Percentiles rank a stretch among this genome's conserved stretches.
Conservation (phyloP, 2,113 vertebrate genomes). For the Hipposideros armiger region DNA sequence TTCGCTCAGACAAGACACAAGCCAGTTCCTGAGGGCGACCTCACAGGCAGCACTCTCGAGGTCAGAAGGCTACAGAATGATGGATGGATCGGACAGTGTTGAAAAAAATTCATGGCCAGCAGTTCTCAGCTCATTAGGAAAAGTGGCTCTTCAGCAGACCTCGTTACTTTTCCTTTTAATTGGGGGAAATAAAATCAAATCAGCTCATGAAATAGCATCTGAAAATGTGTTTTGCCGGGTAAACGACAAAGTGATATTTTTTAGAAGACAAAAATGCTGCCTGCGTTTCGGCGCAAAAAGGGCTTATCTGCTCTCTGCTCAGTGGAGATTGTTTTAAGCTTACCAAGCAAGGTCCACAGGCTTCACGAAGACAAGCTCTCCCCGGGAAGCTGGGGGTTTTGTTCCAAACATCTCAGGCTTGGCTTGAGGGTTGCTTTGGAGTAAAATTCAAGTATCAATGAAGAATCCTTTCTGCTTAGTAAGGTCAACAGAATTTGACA, state of each 20-base stretch:
- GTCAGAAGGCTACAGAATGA: rapidly evolving
- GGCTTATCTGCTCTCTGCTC: rapidly evolving
- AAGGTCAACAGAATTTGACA: not conserved
- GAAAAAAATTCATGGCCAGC: not conserved
- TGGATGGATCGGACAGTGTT: too few relatives aligned
- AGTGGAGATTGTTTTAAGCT: not conserved
- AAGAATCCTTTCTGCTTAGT: not conserved
- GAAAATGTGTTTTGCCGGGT: not conserved
- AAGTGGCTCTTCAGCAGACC: not conserved
- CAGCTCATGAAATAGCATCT: not conserved
- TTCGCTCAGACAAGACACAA: not conserved
- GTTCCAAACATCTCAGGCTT: not conserved
- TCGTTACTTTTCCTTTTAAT: not conserved
- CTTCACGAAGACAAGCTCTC: not conserved
- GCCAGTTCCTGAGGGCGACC: too few relatives aligned
- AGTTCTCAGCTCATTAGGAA: not conserved
- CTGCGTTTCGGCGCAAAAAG: rapidly evolving
- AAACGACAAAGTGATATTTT: not conserved
- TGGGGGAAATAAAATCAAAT: not conserved
- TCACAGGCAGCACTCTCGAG: too few relatives aligned
- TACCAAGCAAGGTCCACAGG: not conserved
- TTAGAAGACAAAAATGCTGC: not conserved
- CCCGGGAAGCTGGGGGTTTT: not conserved
- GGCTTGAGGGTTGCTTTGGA: not conserved
- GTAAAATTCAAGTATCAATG: not conserved